phyloP scores from a whole-genome alignment of 2,888 invertebrate genomes.

The Sphaerophoria taeniata region DNA sequence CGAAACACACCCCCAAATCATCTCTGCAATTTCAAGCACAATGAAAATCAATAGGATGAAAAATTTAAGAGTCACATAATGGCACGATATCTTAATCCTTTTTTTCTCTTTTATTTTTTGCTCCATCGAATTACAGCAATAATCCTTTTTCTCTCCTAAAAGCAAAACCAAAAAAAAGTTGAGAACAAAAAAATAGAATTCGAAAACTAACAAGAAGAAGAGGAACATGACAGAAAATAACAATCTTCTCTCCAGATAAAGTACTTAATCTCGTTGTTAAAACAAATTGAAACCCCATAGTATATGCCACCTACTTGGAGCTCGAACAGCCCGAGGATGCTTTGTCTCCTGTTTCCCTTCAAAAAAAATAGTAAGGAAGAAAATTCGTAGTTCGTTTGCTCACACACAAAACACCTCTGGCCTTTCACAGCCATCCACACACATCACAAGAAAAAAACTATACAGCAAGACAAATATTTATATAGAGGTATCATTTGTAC shows the following conservation, averaged over 20 bases:
- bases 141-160: constrained; percentile 50
- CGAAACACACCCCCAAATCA: neutral
- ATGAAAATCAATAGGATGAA: constrained; percentile 53
- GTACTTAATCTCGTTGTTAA: constrained; percentile 72
- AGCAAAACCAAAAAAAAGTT: neutral
- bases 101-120: constrained; percentile 16
- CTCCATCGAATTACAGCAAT: constrained; percentile 65
- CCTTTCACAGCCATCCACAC: neutral
- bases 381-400: neutral
- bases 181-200: neutral
- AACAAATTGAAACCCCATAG: constrained; percentile 69
- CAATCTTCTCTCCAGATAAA: constrained; percentile 51
- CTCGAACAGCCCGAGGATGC: constrained; percentile 18
- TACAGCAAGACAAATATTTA: constrained; percentile 1
- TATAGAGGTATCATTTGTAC: neutral
- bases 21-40: constrained; percentile 1
- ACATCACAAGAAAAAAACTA: neutral
- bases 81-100: constrained; percentile 46
- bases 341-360: neutral
- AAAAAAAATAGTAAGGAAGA: constrained; percentile 6
- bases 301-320: constrained; percentile 11
- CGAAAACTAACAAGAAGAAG: neutral
- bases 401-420: constrained; percentile 25
- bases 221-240: constrained; percentile 31
- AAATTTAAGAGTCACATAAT: constrained; percentile 24